Evolutionary conservation across 2,888 invertebrate species (phyloP).

Genomic region (Smittia sp.): DNA sequence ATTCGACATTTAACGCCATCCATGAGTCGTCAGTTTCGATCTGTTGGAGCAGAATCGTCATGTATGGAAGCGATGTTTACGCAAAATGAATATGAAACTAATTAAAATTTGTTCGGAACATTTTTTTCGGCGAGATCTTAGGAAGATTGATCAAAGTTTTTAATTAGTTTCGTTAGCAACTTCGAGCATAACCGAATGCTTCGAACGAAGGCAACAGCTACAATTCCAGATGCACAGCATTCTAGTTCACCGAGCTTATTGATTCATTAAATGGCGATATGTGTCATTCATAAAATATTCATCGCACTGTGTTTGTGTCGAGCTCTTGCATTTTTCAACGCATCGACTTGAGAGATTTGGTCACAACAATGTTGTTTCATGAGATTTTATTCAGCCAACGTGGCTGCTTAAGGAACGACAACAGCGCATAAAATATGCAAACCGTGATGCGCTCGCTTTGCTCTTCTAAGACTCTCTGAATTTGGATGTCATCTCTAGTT

Average conservation of each 20-base stretch:
- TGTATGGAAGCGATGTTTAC: constrained; percentile 2
- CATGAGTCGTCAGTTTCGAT: constrained; percentile 31
- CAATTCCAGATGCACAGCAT: not conserved
- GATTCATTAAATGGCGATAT: constrained; percentile 9
- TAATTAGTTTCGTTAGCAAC: not conserved
- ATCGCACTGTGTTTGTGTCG: not conserved
- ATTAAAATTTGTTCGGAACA: not conserved
- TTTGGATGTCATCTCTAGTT: not conserved
- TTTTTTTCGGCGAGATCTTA: not conserved
- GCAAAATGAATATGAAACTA: constrained; percentile 19
- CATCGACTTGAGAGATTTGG: not conserved
- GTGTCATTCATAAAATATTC: constrained; percentile 25
- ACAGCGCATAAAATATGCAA: not conserved
- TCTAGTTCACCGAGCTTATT: not conserved
- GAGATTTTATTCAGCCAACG: not conserved
- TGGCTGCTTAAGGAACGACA: no score
- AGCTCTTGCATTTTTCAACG: not conserved
- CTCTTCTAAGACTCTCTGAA: not conserved
- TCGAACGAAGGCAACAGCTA: not conserved
- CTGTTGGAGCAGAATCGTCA: not conserved
- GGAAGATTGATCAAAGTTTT: not conserved
- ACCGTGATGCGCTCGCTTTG: not conserved
- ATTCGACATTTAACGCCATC: constrained; percentile 38
- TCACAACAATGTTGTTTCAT: not conserved
- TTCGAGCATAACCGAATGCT: not conserved